phyloP scores from a whole-genome alignment of 2,113 vertebrate species.

The Eidolon helvum region DNA sequence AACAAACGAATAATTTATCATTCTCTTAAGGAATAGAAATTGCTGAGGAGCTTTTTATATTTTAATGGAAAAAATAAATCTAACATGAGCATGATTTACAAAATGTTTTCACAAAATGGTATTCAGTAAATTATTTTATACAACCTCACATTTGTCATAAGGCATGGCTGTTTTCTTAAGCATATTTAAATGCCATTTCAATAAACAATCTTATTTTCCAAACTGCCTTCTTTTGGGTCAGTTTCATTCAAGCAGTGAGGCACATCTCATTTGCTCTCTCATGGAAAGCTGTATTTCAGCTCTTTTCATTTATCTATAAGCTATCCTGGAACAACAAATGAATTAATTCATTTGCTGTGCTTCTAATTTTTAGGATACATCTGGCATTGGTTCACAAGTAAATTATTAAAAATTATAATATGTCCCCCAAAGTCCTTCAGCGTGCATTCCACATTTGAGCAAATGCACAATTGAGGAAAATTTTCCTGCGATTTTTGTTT shows the following conservation, averaged over 20 bases:
- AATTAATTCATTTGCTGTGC: background rate
- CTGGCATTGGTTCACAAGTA: background rate
- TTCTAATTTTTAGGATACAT: conserved; percentile 31
- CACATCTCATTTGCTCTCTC: background rate
- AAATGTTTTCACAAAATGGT: conserved; percentile 31
- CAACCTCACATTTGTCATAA: background rate
- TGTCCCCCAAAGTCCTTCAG: background rate
- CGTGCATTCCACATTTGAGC: background rate
- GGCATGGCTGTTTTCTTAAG: conserved; percentile 23
- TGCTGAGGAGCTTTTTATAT: conserved; percentile 37
- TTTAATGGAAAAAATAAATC: conserved; percentile 68
- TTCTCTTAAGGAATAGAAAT: conserved; percentile 45
- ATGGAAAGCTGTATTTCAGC: background rate
- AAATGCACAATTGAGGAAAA: background rate
- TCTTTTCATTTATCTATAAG: background rate
- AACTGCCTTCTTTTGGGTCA: background rate
- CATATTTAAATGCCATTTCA: conserved; percentile 37
- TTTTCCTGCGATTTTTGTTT: background rate
- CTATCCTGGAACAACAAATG: background rate
- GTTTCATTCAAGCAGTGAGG: background rate
- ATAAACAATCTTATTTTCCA: conserved; percentile 5
- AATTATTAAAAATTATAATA: conserved; percentile 15
- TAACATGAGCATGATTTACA: conserved; percentile 41
- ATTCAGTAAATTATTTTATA: conserved; percentile 23
- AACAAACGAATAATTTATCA: conserved; percentile 48